Evolutionary conservation across 1,140 invertebrate genomes (phyloP).

Genomic region (Ips nitidus): DNA sequence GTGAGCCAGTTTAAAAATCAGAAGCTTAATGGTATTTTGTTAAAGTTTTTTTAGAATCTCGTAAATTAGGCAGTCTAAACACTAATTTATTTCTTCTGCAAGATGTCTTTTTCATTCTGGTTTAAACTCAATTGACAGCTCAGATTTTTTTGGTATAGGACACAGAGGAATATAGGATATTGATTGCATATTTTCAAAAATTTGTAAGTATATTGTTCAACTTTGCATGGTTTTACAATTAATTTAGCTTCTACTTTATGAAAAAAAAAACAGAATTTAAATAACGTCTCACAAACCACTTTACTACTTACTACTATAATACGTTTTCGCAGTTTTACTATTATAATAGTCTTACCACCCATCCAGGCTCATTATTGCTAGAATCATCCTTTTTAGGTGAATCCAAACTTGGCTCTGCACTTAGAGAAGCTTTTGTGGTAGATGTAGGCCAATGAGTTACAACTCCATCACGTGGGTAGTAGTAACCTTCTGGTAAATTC

Average conservation of each 20-base stretch:
- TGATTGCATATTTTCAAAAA: too few species aligned
- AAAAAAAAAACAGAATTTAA: background rate
- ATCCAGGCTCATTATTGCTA: slow-evolving; percentile 35
- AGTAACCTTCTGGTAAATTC: slow-evolving; percentile 25
- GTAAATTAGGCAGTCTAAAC: background rate
- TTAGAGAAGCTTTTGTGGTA: background rate
- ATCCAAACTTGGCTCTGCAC: slow-evolving; percentile 9
- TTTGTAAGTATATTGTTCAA: too few species aligned
- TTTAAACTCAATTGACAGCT: too few species aligned
- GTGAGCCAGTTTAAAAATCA: too few species aligned
- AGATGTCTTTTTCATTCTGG: too few species aligned
- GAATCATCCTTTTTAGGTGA: background rate
- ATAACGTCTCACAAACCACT: background rate
- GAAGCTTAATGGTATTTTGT: too few species aligned
- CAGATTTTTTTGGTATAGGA: background rate
- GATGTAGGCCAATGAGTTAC: slow-evolving; percentile 37
- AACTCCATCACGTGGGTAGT: slow-evolving; percentile 34
- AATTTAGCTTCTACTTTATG: too few species aligned
- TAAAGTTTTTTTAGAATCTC: too few species aligned
- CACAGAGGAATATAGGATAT: background rate
- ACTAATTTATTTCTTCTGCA: background rate
- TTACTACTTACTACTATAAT: too few species aligned
- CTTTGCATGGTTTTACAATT: too few species aligned
- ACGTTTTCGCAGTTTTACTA: too few species aligned
- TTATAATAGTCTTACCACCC: slow-evolving; percentile 35